A percentile compares a stretch with the other conserved stretches of the same genome.
Conservation (phyloP, 1,140 invertebrate species). For the Argopecten irradians region DNA sequence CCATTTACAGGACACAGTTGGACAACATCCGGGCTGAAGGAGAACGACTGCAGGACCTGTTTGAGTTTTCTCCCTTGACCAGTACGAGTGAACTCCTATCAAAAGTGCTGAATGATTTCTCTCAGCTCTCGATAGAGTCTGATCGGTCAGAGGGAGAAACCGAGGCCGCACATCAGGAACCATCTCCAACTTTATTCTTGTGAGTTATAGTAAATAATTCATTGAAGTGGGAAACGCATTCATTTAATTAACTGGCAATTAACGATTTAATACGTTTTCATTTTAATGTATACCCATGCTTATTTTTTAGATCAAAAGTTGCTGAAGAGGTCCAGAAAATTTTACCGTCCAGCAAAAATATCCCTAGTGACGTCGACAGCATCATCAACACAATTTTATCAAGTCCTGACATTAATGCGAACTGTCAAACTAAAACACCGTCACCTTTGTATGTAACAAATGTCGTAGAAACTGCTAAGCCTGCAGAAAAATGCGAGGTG, state of each 20-base stretch:
- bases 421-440: not conserved
- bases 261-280: not conserved
- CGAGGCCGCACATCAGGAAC: not conserved
- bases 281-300: not conserved
- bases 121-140: not conserved
- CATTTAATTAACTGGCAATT: too few relatives aligned
- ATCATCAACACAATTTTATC: not conserved
- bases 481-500: too few relatives aligned
- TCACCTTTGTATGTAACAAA: not conserved
- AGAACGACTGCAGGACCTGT: constrained; percentile 47
- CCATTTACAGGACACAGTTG: constrained; percentile 31
- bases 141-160: constrained; percentile 4
- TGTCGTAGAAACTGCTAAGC: not conserved
- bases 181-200: not conserved
- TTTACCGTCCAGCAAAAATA: not conserved
- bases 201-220: not conserved
- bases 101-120: constrained; percentile 39
- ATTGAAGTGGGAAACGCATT: too few relatives aligned
- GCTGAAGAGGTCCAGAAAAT: constrained; percentile 12
- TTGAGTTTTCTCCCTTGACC: constrained; percentile 47
- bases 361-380: not conserved
- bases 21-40: constrained; percentile 46
- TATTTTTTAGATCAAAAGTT: not conserved
- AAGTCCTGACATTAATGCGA: not conserved
- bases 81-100: constrained; percentile 39